Evolutionary conservation across 2,797 vertebrate species (phyloP), one percentile per base, ranked within the genome.

Genomic region (Hypotaenidia philippensis): DNA sequence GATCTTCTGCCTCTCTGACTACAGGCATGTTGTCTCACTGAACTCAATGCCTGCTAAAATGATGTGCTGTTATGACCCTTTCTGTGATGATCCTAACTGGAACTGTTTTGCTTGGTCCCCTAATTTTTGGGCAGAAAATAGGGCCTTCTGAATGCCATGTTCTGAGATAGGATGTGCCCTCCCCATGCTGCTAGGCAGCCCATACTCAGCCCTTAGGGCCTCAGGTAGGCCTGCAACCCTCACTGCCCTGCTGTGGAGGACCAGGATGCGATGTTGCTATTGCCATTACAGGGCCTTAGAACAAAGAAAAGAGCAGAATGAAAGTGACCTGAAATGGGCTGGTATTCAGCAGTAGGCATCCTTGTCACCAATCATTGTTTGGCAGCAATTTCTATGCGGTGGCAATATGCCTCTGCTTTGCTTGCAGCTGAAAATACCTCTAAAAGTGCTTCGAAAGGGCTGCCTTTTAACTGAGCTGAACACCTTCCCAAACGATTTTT

Each of bases 401-500:
- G 50, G 79, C 89, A 91, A 88, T 87, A 93, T 83, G 87, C 90
- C 90, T 87, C 71, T 63, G 61, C 82, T 94, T 97, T 89, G 64
- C 92, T 96, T 29, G 4, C 84, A 89, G 92, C 89, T 92, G 93
- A 95, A 96, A 97, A 91, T 94, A 93, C 92, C 68, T 69, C 70
- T 69, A 44, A 85, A 91, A 94, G 84, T 89, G 82, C 82, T 93
- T 78, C 29, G 4, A 78, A 95, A 95, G 84, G 75, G 61, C 71
- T 95, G 68, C 50, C 84, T 87, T 96, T 95, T 92, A 87, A 94
- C 76, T 71, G 92, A 96, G 87, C 89, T 86, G 89, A 96, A 92
- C 78, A 92, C 84, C 76, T 71, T 91, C 41, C 84, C 69, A 86
- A 83, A 85, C 47, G 20, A 49, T 72, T 93, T 94, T 87, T 77